Evolutionary conservation across 30 jellyfish, hydroid and myxozoan genomes (phyloP).

Genomic region (Hydractinia symbiolongicarpus): DNA sequence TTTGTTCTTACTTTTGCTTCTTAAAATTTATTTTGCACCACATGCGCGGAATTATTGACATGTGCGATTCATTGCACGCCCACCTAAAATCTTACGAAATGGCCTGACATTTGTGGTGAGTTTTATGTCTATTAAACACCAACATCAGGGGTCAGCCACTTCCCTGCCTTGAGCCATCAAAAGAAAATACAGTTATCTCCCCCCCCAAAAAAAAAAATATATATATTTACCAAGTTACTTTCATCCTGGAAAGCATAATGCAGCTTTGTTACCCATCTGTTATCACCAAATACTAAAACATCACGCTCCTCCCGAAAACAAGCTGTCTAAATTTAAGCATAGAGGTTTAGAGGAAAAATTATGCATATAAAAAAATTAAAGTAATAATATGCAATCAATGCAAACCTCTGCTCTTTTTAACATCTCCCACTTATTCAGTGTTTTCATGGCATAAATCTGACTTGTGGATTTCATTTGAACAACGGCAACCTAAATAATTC

Average conservation of each 20-base stretch:
- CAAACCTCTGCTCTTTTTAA: constrained; percentile 90
- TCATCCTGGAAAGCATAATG: constrained; percentile 91
- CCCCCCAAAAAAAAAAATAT: neutral
- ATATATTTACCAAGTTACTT: constrained; percentile 56
- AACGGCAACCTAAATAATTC: constrained; percentile 92
- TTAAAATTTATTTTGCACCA: too few relatives aligned
- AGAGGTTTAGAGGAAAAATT: neutral
- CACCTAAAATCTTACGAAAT: too few relatives aligned
- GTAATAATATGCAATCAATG: neutral
- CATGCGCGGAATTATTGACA: too few relatives aligned
- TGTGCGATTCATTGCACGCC: too few relatives aligned
- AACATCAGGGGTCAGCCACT: too few relatives aligned
- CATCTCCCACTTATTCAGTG: constrained; percentile 95
- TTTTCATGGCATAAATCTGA: constrained; percentile 78
- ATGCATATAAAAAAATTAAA: neutral
- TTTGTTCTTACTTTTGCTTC: too few relatives aligned
- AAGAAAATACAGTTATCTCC: too few relatives aligned
- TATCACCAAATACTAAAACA: constrained; percentile 87
- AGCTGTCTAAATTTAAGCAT: constrained; percentile 58
- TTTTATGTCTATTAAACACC: too few relatives aligned
- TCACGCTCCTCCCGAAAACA: constrained; percentile 94
- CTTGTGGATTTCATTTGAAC: constrained; percentile 72
- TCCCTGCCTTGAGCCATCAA: too few relatives aligned
- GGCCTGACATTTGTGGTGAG: too few relatives aligned
- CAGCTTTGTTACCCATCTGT: constrained; percentile 76